Percentiles rank a stretch among this genome's conserved stretches.
Conservation (phyloP, 2,113 vertebrate species). For the Theropithecus gelada region DNA sequence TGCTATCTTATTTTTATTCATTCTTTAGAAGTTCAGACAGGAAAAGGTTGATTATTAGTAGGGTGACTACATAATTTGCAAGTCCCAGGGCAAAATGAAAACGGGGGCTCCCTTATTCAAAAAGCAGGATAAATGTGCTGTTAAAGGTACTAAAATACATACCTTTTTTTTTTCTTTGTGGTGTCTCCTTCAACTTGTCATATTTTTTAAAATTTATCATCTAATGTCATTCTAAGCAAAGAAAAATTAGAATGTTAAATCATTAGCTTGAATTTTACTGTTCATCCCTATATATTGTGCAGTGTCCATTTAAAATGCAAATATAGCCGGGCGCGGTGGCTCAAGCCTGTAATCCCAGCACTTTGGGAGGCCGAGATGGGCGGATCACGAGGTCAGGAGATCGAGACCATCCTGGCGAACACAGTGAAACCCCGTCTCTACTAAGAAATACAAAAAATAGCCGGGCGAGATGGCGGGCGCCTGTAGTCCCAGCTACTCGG, state of each 20-base stretch:
- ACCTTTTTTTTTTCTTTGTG: background rate
- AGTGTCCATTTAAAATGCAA: background rate
- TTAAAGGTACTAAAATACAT: background rate
- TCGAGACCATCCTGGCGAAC: too few species aligned
- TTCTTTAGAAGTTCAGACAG: constrained; percentile 23
- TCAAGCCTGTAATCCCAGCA: too few species aligned
- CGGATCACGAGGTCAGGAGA: too few species aligned
- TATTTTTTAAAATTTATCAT: background rate
- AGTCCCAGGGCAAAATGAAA: background rate
- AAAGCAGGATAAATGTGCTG: background rate
- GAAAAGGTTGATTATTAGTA: background rate
- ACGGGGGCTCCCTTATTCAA: background rate
- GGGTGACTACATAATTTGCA: background rate
- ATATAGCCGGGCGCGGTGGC: too few species aligned
- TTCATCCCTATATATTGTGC: background rate
- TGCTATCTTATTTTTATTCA: constrained; percentile 7
- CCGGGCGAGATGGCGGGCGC: too few species aligned
- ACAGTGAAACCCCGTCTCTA: too few species aligned
- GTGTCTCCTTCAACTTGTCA: background rate
- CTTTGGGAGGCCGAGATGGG: too few species aligned
- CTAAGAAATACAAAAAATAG: too few species aligned
- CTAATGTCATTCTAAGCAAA: constrained; percentile 23
- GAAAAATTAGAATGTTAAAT: constrained; percentile 16
- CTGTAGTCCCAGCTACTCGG: too few species aligned
- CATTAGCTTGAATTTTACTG: background rate